Evolutionary conservation across 1,140 invertebrate genomes (phyloP), one percentile per base, ranked within the genome.

Genomic region (Drosophila melanica): DNA sequence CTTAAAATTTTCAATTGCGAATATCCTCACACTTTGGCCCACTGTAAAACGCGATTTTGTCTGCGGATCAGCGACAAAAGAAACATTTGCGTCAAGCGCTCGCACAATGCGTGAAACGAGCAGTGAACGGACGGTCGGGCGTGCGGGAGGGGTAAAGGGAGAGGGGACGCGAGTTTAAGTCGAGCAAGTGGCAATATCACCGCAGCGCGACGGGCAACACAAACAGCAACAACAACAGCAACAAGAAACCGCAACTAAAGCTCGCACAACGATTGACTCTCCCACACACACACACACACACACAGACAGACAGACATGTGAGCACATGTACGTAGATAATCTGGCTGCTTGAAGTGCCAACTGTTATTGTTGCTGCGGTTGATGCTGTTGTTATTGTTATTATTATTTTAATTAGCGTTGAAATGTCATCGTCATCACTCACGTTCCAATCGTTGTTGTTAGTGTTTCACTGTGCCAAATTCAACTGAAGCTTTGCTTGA

Each of bases 401-500:
- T 85, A 77, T 85, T 86, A 87, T 86, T 86, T 73, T 86, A 86
- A 86, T 86, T 86, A 86, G 82, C 82, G 82, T 82, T 79, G 51
- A 82, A 86, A 86, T 78, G 68, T 76, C 77, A 76, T 75, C 75
- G 75, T 79, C 82, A 87, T 87, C 71, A 48, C 55, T 69, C 14
- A 37, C 50, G 18, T 35, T 35, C 9, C 23, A 7, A 9, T 33
- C 53, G 35, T 37, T 30, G 30, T 27, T 71, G 27, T 59, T 37
- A 39, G 37, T 74, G 35, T 50, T 59, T 54, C 37, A 51, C 35
- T 68, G 65, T 68, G 65, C 65, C 47, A 68, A 68, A 51, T 58
- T 47, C 39, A 37, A 41, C 45, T 39, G 41, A 60, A 53, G 57
- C 41, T 51, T 35, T 14, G 51, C 50, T 41, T 48, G 14, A 18